phyloP scores from a whole-genome alignment of 2,113 vertebrate species.

The Rhynchomys soricoides region DNA sequence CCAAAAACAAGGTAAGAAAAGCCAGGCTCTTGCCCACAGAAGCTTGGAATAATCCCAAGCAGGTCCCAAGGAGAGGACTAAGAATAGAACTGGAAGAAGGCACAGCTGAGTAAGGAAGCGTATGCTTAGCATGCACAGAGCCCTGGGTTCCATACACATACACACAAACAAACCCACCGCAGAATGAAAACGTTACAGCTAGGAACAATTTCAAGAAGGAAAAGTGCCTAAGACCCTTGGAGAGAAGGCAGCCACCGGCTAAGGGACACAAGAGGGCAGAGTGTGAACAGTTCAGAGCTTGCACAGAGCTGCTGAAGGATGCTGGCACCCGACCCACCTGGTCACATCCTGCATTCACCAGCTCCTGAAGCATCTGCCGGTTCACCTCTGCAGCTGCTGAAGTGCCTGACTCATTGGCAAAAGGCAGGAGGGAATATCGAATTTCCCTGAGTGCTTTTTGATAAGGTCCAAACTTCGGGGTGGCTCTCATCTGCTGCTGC shows the following conservation, averaged over 20 bases:
- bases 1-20: conserved; percentile 28
- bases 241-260: background rate
- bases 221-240: background rate
- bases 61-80: background rate
- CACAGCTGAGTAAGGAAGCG: background rate
- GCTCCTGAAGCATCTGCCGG: conserved; percentile 97
- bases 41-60: background rate
- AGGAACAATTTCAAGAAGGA: background rate
- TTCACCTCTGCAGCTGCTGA: conserved; percentile 92
- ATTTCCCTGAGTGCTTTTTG: conserved; percentile 98
- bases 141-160: background rate
- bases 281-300: background rate
- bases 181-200: background rate
- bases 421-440: conserved; percentile 97
- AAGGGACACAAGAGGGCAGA: background rate
- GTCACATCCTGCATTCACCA: conserved; percentile 97
- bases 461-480: conserved; percentile 97
- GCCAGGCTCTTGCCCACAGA: background rate
- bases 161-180: too few species aligned
- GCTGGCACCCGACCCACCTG: conserved; percentile 88
- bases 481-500: conserved; percentile 92
- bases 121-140: background rate
- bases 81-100: background rate
- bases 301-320: background rate
- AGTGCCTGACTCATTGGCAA: conserved; percentile 93